Evolutionary conservation across 1,140 invertebrate species (phyloP).

Genomic region (Cotesia vestalis): DNA sequence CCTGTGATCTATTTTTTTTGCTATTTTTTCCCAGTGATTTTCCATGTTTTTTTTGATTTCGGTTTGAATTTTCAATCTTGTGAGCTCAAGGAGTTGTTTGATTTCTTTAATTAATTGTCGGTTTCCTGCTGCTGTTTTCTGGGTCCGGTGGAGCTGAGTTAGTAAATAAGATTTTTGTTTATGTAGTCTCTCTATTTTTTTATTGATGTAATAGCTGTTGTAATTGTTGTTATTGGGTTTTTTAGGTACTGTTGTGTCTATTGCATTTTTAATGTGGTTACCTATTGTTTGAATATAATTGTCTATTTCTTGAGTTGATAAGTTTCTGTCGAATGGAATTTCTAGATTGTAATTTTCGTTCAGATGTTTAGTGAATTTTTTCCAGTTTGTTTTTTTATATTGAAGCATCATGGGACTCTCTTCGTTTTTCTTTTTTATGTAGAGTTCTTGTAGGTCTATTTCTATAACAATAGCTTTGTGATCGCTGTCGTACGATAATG

Average conservation of each 20-base stretch:
- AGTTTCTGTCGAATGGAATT: constrained; percentile 32
- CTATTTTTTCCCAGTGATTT: constrained; percentile 12
- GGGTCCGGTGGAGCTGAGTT: neutral
- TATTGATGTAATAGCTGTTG: constrained; percentile 21
- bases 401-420: neutral
- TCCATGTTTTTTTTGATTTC: constrained; percentile 24
- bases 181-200: constrained; percentile 24
- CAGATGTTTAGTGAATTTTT: constrained; percentile 33
- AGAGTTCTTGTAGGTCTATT: neutral
- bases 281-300: constrained; percentile 11
- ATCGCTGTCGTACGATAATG: neutral
- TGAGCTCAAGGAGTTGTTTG: constrained; percentile 9
- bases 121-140: neutral
- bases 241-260: constrained; percentile 27
- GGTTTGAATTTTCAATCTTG: neutral
- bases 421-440: neutral
- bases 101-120: neutral
- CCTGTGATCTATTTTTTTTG: constrained; percentile 34
- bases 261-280: constrained; percentile 14
- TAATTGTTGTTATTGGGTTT: constrained; percentile 15
- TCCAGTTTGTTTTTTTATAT: constrained; percentile 38
- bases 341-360: neutral
- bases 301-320: constrained; percentile 37
- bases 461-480: neutral
- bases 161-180: constrained; percentile 20